Evolutionary conservation across 2,797 vertebrate species (phyloP).

Genomic region (Chromobotia macracanthus): DNA sequence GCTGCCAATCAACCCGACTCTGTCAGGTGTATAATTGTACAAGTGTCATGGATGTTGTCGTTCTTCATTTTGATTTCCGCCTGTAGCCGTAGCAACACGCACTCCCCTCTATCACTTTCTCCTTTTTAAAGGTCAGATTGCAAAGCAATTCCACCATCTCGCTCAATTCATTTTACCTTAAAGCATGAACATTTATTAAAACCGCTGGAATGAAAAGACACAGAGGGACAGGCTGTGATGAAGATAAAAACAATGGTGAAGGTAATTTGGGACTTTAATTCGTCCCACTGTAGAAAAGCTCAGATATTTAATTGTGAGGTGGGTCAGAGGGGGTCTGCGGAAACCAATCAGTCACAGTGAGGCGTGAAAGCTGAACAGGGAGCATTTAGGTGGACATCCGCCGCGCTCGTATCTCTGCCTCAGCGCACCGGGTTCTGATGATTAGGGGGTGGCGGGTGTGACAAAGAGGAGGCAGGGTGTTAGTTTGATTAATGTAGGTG

Average conservation of each 20-base stretch:
- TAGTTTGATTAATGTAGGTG: constrained; percentile 85
- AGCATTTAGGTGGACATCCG: constrained; percentile 79
- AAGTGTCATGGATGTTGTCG: constrained; percentile 7
- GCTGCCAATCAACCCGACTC: constrained; percentile 67
- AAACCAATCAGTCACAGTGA: constrained; percentile 78
- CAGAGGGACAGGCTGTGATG: constrained; percentile 8
- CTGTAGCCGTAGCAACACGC: neutral
- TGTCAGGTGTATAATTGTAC: constrained; percentile 56
- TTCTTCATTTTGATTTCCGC: neutral
- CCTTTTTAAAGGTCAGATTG: constrained; percentile 1
- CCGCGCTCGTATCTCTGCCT: constrained; percentile 70
- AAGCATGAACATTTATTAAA: constrained; percentile 50
- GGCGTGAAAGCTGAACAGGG: constrained; percentile 77
- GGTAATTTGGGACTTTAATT: constrained; percentile 54
- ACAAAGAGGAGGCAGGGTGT: constrained; percentile 56
- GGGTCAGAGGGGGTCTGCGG: constrained; percentile 78
- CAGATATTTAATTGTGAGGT: constrained; percentile 78
- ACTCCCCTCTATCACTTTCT: neutral
- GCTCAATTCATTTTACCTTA: constrained; percentile 49
- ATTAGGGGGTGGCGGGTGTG: constrained; percentile 67
- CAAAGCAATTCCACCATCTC: constrained; percentile 33
- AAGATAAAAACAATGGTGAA: constrained; percentile 38
- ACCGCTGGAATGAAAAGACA: constrained; percentile 45
- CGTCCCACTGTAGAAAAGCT: constrained; percentile 44
- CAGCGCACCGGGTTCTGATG: constrained; percentile 71